These are phyloP conservation scores for Ophioninae sp. DNA, from an alignment of 2,888 invertebrate genomes.

Conservation along the genomic window DNA sequence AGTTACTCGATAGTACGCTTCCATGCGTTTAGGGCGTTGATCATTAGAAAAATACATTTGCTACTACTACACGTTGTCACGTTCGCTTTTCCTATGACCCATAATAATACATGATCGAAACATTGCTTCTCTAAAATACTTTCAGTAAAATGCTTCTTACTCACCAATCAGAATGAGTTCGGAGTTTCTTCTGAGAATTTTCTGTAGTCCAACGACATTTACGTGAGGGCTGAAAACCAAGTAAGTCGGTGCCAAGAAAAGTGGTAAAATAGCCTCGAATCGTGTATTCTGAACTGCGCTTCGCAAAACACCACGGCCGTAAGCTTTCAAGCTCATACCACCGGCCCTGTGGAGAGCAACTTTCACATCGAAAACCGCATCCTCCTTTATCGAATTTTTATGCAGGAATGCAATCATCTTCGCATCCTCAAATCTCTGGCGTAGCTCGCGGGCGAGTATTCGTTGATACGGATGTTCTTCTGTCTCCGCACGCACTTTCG, in stretches of 20 bases:
- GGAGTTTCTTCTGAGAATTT: constrained; percentile 87
- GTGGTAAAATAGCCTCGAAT: constrained; percentile 85
- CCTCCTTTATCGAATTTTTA: constrained; percentile 86
- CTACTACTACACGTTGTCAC: too few species aligned
- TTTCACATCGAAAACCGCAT: constrained; percentile 85
- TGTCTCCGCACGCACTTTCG: constrained; percentile 71
- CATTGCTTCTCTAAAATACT: too few species aligned
- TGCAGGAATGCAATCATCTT: constrained; percentile 89
- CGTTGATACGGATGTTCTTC: constrained; percentile 86
- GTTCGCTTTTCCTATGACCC: too few species aligned
- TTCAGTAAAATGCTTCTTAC: constrained; percentile 47
- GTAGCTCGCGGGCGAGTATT: constrained; percentile 88
- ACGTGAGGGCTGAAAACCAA: constrained; percentile 88
- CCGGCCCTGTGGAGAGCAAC: constrained; percentile 84
- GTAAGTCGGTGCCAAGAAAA: constrained; percentile 86
- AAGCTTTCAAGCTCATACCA: constrained; percentile 87
- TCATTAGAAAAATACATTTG: too few species aligned
- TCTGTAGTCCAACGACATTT: constrained; percentile 84
- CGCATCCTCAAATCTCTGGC: constrained; percentile 87
- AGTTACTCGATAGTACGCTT: too few species aligned
- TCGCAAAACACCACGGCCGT: constrained; percentile 85
- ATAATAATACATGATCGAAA: too few species aligned
- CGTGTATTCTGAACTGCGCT: constrained; percentile 86
- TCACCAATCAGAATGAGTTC: constrained; percentile 87
- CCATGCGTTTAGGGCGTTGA: too few species aligned